Conservation (phyloP, 2,113 vertebrate species). For the Coturnix japonica region DNA sequence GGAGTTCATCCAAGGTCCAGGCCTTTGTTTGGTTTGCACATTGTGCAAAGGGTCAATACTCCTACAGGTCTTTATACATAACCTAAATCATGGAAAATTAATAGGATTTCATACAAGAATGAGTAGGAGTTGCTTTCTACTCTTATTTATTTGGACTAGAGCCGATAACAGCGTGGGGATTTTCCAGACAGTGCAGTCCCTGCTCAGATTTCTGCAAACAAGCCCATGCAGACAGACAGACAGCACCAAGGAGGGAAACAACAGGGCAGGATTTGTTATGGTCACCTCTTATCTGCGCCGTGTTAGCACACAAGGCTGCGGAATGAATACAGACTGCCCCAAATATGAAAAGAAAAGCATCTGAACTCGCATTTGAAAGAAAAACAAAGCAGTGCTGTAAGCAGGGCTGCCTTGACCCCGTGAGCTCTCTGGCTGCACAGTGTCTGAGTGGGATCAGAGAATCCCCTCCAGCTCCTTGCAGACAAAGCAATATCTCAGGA, state of each 20-base stretch:
- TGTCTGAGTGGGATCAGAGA: background rate
- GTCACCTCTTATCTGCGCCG: background rate
- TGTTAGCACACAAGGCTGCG: fast-evolving
- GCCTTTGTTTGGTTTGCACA: background rate
- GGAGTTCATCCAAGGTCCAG: slow-evolving; percentile 39
- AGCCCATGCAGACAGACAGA: background rate
- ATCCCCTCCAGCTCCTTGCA: background rate
- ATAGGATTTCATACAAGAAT: background rate
- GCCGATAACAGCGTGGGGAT: background rate
- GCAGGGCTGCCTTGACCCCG: background rate
- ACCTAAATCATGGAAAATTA: background rate
- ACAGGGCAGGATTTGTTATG: background rate
- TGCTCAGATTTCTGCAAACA: background rate
- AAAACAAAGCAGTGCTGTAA: background rate
- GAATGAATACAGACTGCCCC: background rate
- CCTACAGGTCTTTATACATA: background rate
- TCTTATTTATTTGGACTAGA: slow-evolving; percentile 13
- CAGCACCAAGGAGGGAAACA: fast-evolving
- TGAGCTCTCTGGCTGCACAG: fast-evolving
- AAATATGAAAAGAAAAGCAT: background rate
- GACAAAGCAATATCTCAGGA: background rate
- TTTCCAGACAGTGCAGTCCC: slow-evolving; percentile 20
- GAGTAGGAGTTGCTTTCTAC: slow-evolving; percentile 38
- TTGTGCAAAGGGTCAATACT: background rate
- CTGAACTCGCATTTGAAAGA: background rate